Base-by-base conservation (phyloP, 2,113 vertebrate genomes). In the Pollachius pollachius region DNA sequence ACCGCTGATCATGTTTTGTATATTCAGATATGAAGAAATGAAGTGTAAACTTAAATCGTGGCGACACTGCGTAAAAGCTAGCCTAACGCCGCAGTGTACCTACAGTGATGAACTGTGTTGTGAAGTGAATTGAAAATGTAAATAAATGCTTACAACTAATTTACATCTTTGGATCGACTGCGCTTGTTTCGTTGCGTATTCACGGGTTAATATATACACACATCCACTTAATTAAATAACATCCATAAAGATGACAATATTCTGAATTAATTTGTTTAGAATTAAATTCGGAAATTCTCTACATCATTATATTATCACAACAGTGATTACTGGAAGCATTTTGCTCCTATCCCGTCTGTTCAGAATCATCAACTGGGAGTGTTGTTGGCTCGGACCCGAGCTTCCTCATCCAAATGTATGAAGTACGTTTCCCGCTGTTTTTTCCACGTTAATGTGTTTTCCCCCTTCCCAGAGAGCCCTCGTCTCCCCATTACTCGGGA, bases 131-230 rank as follows among this genome's bases (percentile, higher is more conserved):
- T 27, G 12, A 23, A 21, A 52, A 60, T 83, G 70, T 78, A 78
- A 90, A 89, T 87, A 87, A 90, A 89, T 64, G 3, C 71, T 52
- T 65, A 34, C 57, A 61, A 61, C 68, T 61, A 58, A 71, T 67
- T 52, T 58, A 19, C 48, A 4, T 58, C 15, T 1, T 58, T 58
- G 56, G 6, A 48, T 2, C 11, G 41, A 48, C 9, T 48, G 41
- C 12, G 41, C 2, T 48, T 13, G 41, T 48, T 48, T 48, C 41
- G 9, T 48, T 48, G 41, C 12, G 41, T 48, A 48, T 13, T 1
- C 41, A 9, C 41, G 11, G 7, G 12, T 13, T 12, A 9, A 48
- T 13, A 48, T 13, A 48, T 13, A 48, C 41, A 48, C 41, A 48
- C 41, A 48, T 13, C 8, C 41, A 48, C 11, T 12, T 9, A 48